Conservation (phyloP, 2,113 vertebrate genomes). For the Gracilinanus agilis region DNA sequence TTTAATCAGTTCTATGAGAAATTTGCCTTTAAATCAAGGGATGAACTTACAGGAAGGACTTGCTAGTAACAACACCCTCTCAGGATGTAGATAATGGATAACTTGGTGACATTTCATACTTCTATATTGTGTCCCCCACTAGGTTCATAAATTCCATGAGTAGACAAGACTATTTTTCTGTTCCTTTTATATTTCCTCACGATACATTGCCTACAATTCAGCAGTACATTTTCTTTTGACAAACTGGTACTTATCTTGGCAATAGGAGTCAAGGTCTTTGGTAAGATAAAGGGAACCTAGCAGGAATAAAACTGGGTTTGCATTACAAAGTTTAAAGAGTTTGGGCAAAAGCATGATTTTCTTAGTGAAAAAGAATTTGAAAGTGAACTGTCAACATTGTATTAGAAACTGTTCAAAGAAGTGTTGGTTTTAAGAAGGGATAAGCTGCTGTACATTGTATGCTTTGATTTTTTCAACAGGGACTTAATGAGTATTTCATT, state of each 20-base stretch:
- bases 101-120: background rate
- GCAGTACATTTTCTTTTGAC: background rate
- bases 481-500: background rate
- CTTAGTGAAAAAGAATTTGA: background rate
- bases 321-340: background rate
- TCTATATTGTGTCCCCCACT: background rate
- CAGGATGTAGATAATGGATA: background rate
- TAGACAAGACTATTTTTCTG: background rate
- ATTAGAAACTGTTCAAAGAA: background rate
- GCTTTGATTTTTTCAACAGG: background rate
- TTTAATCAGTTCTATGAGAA: conserved; percentile 51
- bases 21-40: conserved; percentile 53
- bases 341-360: background rate
- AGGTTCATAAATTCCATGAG: background rate
- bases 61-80: background rate
- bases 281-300: background rate
- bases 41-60: conserved; percentile 31
- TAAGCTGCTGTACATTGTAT: background rate
- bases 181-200: background rate
- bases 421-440: background rate
- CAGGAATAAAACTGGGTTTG: background rate
- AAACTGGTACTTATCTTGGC: background rate
- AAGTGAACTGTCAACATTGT: background rate
- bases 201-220: background rate
- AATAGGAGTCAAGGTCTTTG: background rate